Conservation (phyloP, 2,113 vertebrate genomes). For the Ahaetulla prasina region DNA sequence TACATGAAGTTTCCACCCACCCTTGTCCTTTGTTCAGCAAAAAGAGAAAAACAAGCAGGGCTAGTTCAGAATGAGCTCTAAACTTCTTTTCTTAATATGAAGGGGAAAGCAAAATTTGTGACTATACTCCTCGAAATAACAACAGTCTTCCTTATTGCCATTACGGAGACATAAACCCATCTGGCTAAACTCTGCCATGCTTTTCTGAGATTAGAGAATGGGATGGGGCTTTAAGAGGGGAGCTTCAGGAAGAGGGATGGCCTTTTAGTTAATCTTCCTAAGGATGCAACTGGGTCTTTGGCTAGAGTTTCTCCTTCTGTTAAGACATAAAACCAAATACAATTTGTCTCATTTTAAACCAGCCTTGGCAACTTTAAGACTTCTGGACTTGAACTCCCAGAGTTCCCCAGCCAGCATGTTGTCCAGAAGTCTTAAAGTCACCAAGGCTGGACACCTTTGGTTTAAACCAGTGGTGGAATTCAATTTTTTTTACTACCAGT, state of each 20-base stretch:
- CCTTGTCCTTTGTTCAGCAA: neutral
- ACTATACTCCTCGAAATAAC: neutral
- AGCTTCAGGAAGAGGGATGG: neutral
- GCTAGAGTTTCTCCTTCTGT: neutral
- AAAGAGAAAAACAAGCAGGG: neutral
- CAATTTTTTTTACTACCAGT: no score
- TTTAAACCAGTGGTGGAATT: no score
- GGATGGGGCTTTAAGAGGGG: neutral
- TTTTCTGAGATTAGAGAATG: neutral
- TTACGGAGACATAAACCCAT: neutral
- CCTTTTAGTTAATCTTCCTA: neutral
- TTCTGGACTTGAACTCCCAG: no score
- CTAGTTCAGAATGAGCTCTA: neutral
- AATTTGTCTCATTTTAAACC: neutral
- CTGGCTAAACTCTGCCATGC: neutral
- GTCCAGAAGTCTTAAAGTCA: no score
- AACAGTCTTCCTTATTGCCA: neutral
- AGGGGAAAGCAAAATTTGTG: neutral
- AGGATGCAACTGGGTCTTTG: neutral
- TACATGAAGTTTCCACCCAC: neutral
- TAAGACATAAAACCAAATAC: neutral
- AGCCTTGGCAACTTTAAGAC: no score
- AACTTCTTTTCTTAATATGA: neutral
- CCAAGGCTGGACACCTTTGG: no score
- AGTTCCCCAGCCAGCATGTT: no score